These are phyloP conservation scores for Lepidocyrtoides sp. DNA, from an alignment of 2,888 invertebrate genomes.

Conservation along the genomic window DNA sequence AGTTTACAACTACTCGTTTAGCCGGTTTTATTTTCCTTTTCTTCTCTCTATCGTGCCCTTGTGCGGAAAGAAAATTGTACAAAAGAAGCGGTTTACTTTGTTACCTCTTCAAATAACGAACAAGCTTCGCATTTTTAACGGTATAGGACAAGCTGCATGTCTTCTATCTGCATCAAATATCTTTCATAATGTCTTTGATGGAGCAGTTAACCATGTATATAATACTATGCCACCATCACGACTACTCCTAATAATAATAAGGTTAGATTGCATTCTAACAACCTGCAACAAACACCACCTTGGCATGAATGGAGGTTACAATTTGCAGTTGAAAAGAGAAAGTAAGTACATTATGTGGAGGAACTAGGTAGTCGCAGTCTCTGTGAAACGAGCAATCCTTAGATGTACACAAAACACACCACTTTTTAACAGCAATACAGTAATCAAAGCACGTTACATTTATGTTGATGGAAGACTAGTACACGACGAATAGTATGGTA, in stretches of 20 bases:
- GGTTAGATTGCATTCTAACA: constrained; percentile 22
- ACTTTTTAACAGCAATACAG: constrained; percentile 34
- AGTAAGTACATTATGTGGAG: neutral
- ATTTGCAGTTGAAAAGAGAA: neutral
- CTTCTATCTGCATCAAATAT: too few relatives aligned
- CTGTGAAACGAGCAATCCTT: neutral
- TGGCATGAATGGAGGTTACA: neutral
- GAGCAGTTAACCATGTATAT: too few relatives aligned
- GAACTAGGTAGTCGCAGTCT: too few relatives aligned
- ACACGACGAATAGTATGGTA: neutral
- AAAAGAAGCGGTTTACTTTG: constrained; percentile 10
- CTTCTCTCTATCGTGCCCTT: neutral
- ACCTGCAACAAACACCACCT: neutral
- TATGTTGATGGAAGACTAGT: constrained; percentile 49
- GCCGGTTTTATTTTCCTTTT: neutral
- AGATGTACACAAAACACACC: neutral
- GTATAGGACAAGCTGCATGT: neutral
- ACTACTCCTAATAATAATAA: constrained; percentile 38
- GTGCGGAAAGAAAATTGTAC: constrained; percentile 10
- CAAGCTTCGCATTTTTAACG: neutral
- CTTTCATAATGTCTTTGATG: too few relatives aligned
- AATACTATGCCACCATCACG: neutral
- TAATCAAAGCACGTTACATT: constrained; percentile 63
- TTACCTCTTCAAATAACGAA: neutral
- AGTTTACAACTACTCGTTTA: neutral